Percentiles rank a stretch among this genome's conserved stretches.
Conservation (phyloP, 2,113 vertebrate species). For the Aptenodytes forsteri region DNA sequence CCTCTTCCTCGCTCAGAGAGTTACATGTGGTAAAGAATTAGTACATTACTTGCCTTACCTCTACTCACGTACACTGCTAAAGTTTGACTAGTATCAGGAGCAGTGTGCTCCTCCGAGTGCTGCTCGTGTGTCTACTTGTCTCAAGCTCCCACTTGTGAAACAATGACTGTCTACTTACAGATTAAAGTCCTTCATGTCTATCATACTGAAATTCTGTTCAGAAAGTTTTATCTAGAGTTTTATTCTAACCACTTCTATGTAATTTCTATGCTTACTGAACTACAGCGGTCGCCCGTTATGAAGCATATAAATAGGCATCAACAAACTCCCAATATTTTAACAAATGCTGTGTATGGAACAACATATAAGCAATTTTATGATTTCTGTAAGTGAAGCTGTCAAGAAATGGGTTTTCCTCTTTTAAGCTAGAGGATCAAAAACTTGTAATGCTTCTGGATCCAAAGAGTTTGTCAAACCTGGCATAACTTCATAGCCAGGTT, state of each 20-base stretch:
- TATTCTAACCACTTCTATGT: neutral
- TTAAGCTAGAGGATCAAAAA: neutral
- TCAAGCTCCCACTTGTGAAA: neutral
- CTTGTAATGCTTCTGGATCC: neutral
- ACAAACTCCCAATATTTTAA: neutral
- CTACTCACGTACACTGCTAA: fast-evolving
- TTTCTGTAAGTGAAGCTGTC: neutral
- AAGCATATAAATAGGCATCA: neutral
- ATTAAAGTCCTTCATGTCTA: neutral
- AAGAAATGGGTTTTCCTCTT: neutral
- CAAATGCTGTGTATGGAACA: neutral
- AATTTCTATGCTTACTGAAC: neutral
- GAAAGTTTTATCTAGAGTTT: neutral
- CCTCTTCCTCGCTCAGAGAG: neutral
- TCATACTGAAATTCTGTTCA: neutral
- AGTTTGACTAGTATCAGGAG: neutral
- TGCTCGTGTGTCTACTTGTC: neutral
- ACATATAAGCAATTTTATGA: neutral
- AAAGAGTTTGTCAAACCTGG: neutral
- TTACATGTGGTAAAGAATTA: neutral
- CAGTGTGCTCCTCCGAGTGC: neutral
- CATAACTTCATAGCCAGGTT: neutral
- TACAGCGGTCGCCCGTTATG: neutral
- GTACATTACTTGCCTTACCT: fast-evolving
- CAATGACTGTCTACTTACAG: neutral